Conservation (phyloP, 2,797 vertebrate genomes). For the Myioborus melanocephalus region DNA sequence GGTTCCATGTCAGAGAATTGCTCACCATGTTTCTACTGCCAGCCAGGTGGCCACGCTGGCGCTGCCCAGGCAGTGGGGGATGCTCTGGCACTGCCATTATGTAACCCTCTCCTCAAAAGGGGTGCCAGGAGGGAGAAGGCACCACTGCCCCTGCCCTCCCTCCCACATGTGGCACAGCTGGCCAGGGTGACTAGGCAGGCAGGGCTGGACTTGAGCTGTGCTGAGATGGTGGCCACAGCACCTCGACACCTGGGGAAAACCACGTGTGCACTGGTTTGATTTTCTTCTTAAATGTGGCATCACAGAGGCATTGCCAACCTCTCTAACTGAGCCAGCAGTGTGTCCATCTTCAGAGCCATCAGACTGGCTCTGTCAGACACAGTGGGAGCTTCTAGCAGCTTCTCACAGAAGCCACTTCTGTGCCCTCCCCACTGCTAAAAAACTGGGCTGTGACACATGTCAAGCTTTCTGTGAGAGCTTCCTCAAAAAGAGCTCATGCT, state of each 20-base stretch:
- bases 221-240: accelerated
- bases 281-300: background rate
- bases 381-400: background rate
- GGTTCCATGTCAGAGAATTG: accelerated
- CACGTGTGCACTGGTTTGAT: accelerated
- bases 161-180: accelerated
- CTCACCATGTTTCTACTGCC: accelerated
- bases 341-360: background rate
- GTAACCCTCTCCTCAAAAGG: accelerated
- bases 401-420: too few relatives aligned
- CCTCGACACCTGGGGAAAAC: accelerated
- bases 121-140: accelerated
- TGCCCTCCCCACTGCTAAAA: background rate
- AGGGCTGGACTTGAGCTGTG: accelerated
- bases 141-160: background rate
- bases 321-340: background rate
- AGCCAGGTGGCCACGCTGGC: accelerated
- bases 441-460: accelerated
- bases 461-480: background rate
- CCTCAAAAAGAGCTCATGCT: background rate
- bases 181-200: background rate
- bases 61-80: accelerated
- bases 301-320: accelerated
- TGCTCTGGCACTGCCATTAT: accelerated
- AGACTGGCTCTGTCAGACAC: too few relatives aligned